Conservation (phyloP, 1,140 invertebrate genomes). For the Cydia amplana region DNA sequence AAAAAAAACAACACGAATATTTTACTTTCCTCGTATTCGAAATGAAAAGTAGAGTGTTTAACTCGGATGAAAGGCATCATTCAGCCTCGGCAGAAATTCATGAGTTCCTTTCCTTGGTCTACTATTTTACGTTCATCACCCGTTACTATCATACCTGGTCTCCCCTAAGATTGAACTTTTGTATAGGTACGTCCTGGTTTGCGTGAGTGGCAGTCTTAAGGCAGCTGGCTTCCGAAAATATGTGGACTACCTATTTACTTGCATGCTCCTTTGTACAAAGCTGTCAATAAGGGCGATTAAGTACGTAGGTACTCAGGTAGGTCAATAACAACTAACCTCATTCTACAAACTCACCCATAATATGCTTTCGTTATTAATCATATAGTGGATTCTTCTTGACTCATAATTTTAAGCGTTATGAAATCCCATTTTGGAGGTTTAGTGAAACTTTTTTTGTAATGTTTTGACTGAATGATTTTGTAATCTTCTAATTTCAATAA, state of each 20-base stretch:
- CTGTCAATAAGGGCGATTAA: conserved; percentile 50
- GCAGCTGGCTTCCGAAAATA: conserved; percentile 50
- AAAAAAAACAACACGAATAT: too few relatives aligned
- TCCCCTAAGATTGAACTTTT: conserved; percentile 49
- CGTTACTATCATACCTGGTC: too few relatives aligned
- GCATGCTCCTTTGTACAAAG: conserved; percentile 67
- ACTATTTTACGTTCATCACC: too few relatives aligned
- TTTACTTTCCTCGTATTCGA: too few relatives aligned
- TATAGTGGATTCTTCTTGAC: background rate
- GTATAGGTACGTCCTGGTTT: background rate
- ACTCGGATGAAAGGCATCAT: too few relatives aligned
- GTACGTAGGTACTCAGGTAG: background rate
- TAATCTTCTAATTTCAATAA: conserved; percentile 59
- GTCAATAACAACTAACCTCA: background rate
- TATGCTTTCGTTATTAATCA: conserved; percentile 31
- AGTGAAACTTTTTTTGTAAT: conserved; percentile 37
- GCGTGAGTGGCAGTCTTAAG: conserved; percentile 35
- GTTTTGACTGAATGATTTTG: conserved; percentile 43
- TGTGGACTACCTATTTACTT: conserved; percentile 41
- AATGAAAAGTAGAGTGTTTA: too few relatives aligned
- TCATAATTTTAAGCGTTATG: background rate
- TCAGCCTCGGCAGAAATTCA: too few relatives aligned
- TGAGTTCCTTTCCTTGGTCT: too few relatives aligned
- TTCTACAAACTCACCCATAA: conserved; percentile 49
- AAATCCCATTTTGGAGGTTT: background rate